Percentiles rank a stretch among this genome's conserved stretches.
Evolutionary conservation across 2,888 invertebrate species (phyloP).

Genomic region (Brachypterus glaber): DNA sequence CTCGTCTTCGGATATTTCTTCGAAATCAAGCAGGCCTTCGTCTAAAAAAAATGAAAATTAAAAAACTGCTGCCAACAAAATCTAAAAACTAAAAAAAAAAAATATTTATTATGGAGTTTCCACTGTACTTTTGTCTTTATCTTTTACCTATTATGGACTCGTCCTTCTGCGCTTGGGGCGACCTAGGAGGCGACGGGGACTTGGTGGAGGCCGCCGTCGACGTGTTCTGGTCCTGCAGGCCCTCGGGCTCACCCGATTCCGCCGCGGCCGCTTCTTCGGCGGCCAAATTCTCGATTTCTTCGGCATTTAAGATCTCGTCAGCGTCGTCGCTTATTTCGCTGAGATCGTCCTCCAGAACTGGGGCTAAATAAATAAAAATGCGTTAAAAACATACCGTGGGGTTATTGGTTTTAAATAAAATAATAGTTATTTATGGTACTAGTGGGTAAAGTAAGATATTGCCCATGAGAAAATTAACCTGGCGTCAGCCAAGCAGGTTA

Average conservation of each 20-base stretch:
- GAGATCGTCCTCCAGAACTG: conserved; percentile 55
- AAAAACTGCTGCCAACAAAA: no score
- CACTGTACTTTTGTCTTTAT: no score
- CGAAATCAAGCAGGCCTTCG: conserved; percentile 72
- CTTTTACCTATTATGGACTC: no score
- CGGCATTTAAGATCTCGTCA: conserved; percentile 76
- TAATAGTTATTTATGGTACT: no score
- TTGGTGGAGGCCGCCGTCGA: conserved; percentile 25
- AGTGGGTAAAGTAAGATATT: no score
- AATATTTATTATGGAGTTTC: no score
- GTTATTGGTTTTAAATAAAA: conserved; percentile 9
- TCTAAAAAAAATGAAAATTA: no score
- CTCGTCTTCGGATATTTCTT: conserved; percentile 85
- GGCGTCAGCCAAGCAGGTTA: no score
- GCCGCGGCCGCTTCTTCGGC: conserved; percentile 15
- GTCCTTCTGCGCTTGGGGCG: conserved; percentile 30
- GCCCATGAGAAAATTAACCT: no score
- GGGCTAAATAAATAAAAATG: no score
- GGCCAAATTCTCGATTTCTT: conserved; percentile 35
- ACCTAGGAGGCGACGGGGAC: conserved; percentile 29
- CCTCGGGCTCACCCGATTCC: conserved; percentile 26
- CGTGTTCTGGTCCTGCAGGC: conserved; percentile 29
- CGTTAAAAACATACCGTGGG: no score
- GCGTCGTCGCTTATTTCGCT: conserved; percentile 87
- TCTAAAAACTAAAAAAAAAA: no score